Conservation (phyloP, 1,140 invertebrate species). For the Drosophila serrata region DNA sequence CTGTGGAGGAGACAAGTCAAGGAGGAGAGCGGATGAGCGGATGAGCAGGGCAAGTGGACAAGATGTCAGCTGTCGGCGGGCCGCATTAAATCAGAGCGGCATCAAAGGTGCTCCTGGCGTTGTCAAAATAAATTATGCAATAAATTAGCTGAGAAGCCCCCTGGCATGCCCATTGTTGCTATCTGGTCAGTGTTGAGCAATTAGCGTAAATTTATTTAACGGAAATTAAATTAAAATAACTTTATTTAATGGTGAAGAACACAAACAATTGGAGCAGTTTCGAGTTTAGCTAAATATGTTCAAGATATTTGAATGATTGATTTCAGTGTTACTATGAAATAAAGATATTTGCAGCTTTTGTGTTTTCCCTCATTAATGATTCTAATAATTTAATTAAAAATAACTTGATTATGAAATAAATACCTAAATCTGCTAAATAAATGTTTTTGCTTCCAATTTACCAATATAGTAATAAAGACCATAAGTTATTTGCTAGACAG, state of each 20-base stretch:
- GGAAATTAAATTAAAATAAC: background rate
- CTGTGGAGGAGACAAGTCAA: constrained; percentile 53
- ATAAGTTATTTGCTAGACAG: background rate
- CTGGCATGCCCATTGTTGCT: constrained; percentile 39
- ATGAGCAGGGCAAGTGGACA: constrained; percentile 19
- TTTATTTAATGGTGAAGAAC: too few species aligned
- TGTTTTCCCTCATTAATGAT: background rate
- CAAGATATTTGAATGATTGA: too few species aligned
- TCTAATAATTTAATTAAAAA: background rate
- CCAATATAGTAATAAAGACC: background rate
- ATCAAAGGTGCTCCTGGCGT: constrained; percentile 68
- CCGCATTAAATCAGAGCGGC: constrained; percentile 67
- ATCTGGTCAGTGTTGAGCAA: constrained; percentile 43
- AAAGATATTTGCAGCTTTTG: background rate
- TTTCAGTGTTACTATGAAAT: too few species aligned
- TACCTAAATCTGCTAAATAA: background rate
- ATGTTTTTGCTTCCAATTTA: background rate
- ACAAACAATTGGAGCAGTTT: too few species aligned
- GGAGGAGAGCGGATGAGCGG: constrained; percentile 8
- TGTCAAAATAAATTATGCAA: constrained; percentile 80
- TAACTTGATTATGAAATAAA: background rate
- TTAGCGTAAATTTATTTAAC: background rate
- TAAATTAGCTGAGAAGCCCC: constrained; percentile 62
- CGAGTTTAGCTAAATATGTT: too few species aligned
- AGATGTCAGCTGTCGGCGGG: constrained; percentile 60